Base-by-base conservation (phyloP, 2,113 vertebrate species). In the Propithecus coquereli region DNA sequence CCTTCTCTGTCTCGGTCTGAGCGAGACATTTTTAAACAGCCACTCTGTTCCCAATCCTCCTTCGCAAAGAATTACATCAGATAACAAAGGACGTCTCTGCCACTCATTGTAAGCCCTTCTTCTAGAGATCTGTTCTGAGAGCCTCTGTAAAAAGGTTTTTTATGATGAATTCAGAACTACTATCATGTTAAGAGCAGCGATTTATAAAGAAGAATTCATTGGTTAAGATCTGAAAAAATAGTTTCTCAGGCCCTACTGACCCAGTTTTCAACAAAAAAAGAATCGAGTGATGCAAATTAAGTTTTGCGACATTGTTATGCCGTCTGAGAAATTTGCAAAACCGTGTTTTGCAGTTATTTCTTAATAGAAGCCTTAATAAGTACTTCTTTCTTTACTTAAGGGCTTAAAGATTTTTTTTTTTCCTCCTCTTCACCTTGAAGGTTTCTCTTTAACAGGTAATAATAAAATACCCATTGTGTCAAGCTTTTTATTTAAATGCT, bases 181-280 rank as follows among this genome's bases (percentile, higher is more conserved):
- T 99, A 99, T 99, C 99, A 99, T 98, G 98, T 99, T 99, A 99
- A 99, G 98, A 99, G 98, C 98, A 99, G 99, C 99, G 98, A 98
- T 99, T 99, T 99, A 99, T 98, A 98, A 99, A 99, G 99, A 99
- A 98, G 98, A 99, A 99, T 99, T 99, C 99, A 98, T 98, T 98
- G 98, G 98, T 98, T 98, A 98, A 98, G 99, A 99, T 99, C 98
- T 98, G 98, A 98, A 99, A 99, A 99, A 99, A 99, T 98, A 98
- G 98, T 99, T 99, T 99, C 99, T 99, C 99, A 99, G 99, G 98
- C 98, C 98, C 98, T 99, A 98, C 98, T 99, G 99, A 99, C 98
- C 98, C 98, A 99, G 98, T 99, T 98, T 98, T 97, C 98, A 98
- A 98, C 98, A 99, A 98, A 98, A 99, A 98, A 98, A 98, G 98